phyloP scores from a whole-genome alignment of 2,113 vertebrate species.

The Aspidoscelis tigris region DNA sequence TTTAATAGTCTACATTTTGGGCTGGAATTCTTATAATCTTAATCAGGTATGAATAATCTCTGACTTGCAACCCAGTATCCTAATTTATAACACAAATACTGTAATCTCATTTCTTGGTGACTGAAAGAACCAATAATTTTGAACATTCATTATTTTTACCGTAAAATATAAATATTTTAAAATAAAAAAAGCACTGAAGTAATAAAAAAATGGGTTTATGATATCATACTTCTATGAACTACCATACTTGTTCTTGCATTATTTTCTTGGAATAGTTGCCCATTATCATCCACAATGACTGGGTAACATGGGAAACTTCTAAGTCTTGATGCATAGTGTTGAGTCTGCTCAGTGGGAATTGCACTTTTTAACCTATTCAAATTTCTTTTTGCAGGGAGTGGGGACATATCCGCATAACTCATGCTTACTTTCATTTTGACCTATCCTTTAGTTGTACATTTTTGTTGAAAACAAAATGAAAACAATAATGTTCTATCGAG shows the following conservation, averaged over 20 bases:
- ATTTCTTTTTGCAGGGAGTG: no score
- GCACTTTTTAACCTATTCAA: no score
- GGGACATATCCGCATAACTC: not conserved
- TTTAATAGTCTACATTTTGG: not conserved
- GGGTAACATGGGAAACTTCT: no score
- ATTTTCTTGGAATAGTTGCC: not conserved
- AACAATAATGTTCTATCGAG: not conserved
- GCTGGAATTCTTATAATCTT: not conserved
- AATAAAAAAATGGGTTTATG: not conserved
- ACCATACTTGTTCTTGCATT: no score
- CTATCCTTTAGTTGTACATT: not conserved
- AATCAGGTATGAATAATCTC: not conserved
- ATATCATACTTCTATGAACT: not conserved
- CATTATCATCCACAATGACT: not conserved
- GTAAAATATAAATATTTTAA: not conserved
- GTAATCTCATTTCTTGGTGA: not conserved
- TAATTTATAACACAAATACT: accelerated
- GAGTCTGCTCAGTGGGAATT: no score
- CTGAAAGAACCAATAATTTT: not conserved
- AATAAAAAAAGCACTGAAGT: accelerated
- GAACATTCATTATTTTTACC: not conserved
- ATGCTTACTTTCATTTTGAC: not conserved
- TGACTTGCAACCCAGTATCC: not conserved
- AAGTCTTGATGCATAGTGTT: not conserved
- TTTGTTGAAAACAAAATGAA: not conserved